Evolutionary conservation across 2,888 invertebrate genomes (phyloP), one percentile per base, ranked within the genome.

Genomic region (Rotaria macrura): DNA sequence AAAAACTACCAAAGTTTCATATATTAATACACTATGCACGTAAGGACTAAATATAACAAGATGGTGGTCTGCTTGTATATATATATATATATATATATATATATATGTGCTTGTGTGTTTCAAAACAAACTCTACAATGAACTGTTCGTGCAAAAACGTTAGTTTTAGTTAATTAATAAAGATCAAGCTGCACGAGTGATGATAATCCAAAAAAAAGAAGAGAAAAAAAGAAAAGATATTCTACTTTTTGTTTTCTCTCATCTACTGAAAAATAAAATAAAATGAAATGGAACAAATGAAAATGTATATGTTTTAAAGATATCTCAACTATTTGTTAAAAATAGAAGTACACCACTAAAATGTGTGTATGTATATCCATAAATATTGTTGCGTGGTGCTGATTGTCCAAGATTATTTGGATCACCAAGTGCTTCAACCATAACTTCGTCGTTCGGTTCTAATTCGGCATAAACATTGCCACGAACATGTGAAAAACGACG

Each of bases 341-440:
- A 79, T 79, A 79, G 25, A 40, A 79, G 79, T 79, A 43, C 40
- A n/a, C 79, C 79, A 79, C 79, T 79, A 43, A 79, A 79, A 79
- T 79, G 79, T 40, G 79, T 79, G n/a, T 79, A 79, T 6, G 79
- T 43, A 79, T 79, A 79, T 14, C 79, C 79, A 79, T 79, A 79
- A 7, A 79, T 79, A 79, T 79, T 79, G n/a, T 79, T 79, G 10
- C 79, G 79, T n/a, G 79, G 79, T 43, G 79, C 40, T 2, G 79
- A 79, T 43, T 79, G 79, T 43, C 23, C 79, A n/a, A 43, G 43
- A 79, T 79, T 43, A 43, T n/a, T 43, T 43, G 25, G 3, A 43
- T 79, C 79, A 12, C 79, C 79, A 25, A 79, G n/a, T 79, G 79
- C 79, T 79, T 79, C 79, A 9, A 43, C 43, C 43, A 79, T 43